phyloP scores from a whole-genome alignment of 2,113 vertebrate genomes.

The Calyptomena viridis region DNA sequence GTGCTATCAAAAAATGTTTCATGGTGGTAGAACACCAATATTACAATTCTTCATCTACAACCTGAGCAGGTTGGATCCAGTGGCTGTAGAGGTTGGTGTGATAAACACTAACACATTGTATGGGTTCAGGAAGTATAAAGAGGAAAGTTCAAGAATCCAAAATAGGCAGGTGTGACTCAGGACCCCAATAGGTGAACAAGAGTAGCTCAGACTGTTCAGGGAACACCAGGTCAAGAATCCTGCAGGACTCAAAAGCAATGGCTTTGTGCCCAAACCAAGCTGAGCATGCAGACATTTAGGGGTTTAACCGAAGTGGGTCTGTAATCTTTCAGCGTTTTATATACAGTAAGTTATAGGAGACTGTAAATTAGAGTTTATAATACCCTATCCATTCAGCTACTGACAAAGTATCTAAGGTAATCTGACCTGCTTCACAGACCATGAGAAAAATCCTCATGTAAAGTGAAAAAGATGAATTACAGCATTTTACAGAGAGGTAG shows the following conservation, averaged over 20 bases:
- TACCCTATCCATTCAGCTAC: neutral
- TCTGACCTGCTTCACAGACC: conserved; percentile 37
- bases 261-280: neutral
- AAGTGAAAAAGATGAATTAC: conserved; percentile 42
- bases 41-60: neutral
- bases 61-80: neutral
- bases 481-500: neutral
- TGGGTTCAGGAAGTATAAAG: neutral
- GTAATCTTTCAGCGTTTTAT: neutral
- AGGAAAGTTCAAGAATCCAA: neutral
- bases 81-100: no score
- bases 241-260: neutral
- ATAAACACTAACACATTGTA: neutral
- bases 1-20: neutral
- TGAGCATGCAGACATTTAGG: neutral
- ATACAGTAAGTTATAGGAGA: neutral
- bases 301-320: neutral
- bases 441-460: conserved; percentile 17
- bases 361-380: conserved; percentile 6
- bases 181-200: no score
- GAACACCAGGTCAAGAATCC: neutral
- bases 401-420: conserved; percentile 36
- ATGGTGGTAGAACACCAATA: neutral
- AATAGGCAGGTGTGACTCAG: neutral
- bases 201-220: neutral